Evolutionary conservation across 2,113 vertebrate species (phyloP).

Genomic region (Nyctibius bracteatus): DNA sequence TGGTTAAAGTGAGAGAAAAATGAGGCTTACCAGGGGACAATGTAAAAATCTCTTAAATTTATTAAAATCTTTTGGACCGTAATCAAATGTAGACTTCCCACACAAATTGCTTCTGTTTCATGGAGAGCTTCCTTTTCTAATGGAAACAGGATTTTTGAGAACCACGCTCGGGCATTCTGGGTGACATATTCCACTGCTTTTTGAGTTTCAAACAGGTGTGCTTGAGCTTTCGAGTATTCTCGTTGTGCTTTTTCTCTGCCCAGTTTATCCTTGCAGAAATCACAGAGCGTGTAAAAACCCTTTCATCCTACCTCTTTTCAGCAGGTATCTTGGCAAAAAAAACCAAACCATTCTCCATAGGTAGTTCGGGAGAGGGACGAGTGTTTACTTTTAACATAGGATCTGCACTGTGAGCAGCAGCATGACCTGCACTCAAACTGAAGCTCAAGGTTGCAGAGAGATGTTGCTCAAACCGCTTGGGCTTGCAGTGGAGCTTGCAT

Average conservation of each 20-base stretch:
- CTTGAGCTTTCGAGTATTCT: background rate
- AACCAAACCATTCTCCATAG: background rate
- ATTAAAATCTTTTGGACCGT: background rate
- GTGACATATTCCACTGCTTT: background rate
- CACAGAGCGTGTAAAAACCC: background rate
- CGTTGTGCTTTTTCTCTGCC: background rate
- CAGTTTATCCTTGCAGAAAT: background rate
- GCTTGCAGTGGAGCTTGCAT: background rate
- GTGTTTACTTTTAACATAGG: background rate
- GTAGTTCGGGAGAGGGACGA: background rate
- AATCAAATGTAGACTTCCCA: background rate
- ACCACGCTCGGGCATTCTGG: background rate
- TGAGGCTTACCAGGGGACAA: background rate
- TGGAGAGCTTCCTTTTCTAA: background rate
- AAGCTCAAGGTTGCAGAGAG: background rate
- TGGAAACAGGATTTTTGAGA: background rate
- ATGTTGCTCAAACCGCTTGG: background rate
- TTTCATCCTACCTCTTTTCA: background rate
- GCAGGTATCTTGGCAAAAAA: background rate
- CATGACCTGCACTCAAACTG: background rate
- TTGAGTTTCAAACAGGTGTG: background rate
- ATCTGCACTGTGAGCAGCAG: background rate
- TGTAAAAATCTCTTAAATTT: background rate
- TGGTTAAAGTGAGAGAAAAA: background rate
- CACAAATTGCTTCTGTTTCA: background rate